phyloP scores from a whole-genome alignment of 1,140 invertebrate genomes.

The Popillia japonica region DNA sequence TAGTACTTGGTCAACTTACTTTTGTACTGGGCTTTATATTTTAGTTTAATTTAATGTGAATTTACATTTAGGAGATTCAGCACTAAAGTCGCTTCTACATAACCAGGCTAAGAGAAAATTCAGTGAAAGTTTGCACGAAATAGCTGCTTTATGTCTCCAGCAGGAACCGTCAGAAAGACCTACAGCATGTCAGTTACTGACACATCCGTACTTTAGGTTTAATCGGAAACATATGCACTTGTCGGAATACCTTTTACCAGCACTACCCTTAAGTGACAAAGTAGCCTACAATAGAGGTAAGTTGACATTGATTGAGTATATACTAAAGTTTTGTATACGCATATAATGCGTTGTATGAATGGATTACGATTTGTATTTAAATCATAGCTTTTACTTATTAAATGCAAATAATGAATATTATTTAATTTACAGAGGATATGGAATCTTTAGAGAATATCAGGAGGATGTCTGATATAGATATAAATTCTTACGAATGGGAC shows the following conservation, averaged over 20 bases:
- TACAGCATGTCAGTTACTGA: slow-evolving; percentile 70
- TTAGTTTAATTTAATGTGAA: no score
- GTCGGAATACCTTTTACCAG: slow-evolving; percentile 64
- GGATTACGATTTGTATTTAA: no score
- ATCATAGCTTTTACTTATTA: no score
- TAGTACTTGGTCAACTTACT: no score
- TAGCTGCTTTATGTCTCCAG: slow-evolving; percentile 75
- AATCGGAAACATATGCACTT: slow-evolving; percentile 60
- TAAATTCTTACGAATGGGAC: slow-evolving; percentile 62
- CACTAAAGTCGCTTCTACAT: slow-evolving; percentile 48
- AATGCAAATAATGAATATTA: background rate
- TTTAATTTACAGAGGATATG: slow-evolving; percentile 57
- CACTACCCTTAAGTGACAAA: slow-evolving; percentile 63
- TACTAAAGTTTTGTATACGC: no score
- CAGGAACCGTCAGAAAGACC: slow-evolving; percentile 73
- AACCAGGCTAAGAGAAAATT: slow-evolving; percentile 67
- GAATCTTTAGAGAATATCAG: slow-evolving; percentile 57
- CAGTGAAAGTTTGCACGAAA: slow-evolving; percentile 76
- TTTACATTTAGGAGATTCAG: slow-evolving; percentile 43
- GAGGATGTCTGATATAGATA: slow-evolving; percentile 58
- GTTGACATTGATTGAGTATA: background rate
- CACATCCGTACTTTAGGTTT: slow-evolving; percentile 81
- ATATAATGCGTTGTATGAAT: no score
- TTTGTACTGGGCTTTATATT: no score
- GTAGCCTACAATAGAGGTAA: slow-evolving; percentile 60